Base-by-base conservation (phyloP, 2,113 vertebrate species). In the Brachypteracias leptosomus region DNA sequence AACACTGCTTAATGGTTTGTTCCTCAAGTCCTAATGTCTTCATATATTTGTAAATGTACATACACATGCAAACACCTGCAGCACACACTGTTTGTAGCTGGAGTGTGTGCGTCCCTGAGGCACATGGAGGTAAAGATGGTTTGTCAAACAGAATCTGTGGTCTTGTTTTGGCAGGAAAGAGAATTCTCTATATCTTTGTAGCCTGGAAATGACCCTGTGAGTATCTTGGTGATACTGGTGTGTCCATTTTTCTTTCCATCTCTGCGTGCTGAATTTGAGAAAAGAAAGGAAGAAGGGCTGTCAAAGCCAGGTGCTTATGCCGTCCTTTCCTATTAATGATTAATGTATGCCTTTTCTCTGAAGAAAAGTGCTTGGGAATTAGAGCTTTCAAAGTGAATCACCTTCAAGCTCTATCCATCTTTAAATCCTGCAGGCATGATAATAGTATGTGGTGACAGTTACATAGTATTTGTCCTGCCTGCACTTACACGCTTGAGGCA, bases 351-450 rank as follows among this genome's bases (percentile, higher is more conserved):
- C 67, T 94, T 94, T 94, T 67, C 86, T 94, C 93, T 80, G 51
- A 93, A 92, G 94, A 88, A 78, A 75, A 92, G 83, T 88, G 79
- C 57, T 71, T 95, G 94, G 87, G 85, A 95, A 83, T 96, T 95
- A 66, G 92, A 88, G 82, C 88, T 85, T 97, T 97, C 49, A 2
- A 52, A 86, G 81, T 84, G 77, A 90, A 90, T 97, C 97, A 71
- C 75, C 70, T 83, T 89, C 49, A 93, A 73, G 82, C 55, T 85
- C 71, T 92, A 65, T 76, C 87, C 78, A 42, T 63, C 68, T 94
- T 58, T 35, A 62, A 63, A 77, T 96, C 82, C 90, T 88, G 49
- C 61, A 85, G 93, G 82, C 85, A 65, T 77, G 66, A 15, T 83
- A 46, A n/a, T 31, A 35, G 57, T 86, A 6, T 74, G 57, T 84